phyloP scores from a whole-genome alignment of 2,888 invertebrate species.

The Aleiodes alternator region DNA sequence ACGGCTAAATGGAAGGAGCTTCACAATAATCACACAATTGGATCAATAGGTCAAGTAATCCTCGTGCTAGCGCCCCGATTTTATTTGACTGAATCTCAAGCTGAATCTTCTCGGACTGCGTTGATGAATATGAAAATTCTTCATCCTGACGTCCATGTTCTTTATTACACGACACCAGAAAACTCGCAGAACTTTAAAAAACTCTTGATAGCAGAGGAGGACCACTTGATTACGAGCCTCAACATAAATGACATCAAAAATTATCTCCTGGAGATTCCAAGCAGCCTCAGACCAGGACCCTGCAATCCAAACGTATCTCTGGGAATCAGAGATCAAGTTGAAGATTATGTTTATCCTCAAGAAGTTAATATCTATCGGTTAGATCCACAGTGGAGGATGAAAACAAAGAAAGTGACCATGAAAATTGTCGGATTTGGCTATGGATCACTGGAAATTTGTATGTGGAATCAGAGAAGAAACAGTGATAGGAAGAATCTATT shows the following conservation, averaged over 20 bases:
- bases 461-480: constrained; percentile 58
- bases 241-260: constrained; percentile 59
- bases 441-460: constrained; percentile 63
- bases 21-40: constrained; percentile 56
- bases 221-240: constrained; percentile 60
- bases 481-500: constrained; percentile 43
- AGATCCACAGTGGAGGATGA: constrained; percentile 66
- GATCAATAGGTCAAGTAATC: constrained; percentile 64
- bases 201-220: constrained; percentile 62
- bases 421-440: constrained; percentile 58
- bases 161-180: constrained; percentile 54
- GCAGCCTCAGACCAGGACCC: constrained; percentile 59
- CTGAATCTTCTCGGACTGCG: constrained; percentile 49
- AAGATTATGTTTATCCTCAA: constrained; percentile 79
- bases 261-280: constrained; percentile 61
- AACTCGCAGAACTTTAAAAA: constrained; percentile 57
- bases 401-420: constrained; percentile 56
- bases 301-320: constrained; percentile 49
- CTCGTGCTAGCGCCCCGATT: constrained; percentile 61
- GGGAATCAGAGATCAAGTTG: constrained; percentile 75
- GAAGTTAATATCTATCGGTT: constrained; percentile 77
- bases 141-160: constrained; percentile 63
- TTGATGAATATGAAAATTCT: constrained; percentile 58
- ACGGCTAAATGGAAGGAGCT: constrained; percentile 60
- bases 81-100: constrained; percentile 53